phyloP scores from a whole-genome alignment of 2,888 invertebrate genomes.

The Chesias legatella region DNA sequence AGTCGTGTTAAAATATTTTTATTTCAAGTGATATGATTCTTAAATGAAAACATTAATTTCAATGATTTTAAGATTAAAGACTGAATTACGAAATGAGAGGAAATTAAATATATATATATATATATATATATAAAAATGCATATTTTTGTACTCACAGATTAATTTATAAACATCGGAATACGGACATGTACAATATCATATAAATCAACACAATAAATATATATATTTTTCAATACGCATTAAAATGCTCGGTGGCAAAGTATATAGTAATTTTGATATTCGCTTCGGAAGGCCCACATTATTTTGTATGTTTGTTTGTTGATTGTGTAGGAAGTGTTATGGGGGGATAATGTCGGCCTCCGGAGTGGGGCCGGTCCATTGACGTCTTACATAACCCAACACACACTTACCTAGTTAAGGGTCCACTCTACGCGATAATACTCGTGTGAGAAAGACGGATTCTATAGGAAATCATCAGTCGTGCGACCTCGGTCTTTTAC shows the following conservation, averaged over 20 bases:
- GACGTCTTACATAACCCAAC: too few relatives aligned
- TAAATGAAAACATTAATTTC: too few relatives aligned
- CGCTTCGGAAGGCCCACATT: slow-evolving; percentile 23
- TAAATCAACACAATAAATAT: slow-evolving; percentile 16
- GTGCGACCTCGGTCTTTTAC: too few relatives aligned
- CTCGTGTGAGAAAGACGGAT: too few relatives aligned
- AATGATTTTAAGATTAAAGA: background rate
- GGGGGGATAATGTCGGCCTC: slow-evolving; percentile 19
- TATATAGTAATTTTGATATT: slow-evolving; percentile 11
- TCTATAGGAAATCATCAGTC: too few relatives aligned
- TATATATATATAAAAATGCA: background rate
- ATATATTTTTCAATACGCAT: slow-evolving; percentile 21
- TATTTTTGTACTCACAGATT: slow-evolving; percentile 9
- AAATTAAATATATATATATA: background rate
- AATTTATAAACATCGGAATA: slow-evolving; percentile 17
- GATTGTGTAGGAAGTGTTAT: slow-evolving; percentile 16
- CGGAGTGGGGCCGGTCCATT: slow-evolving; percentile 13
- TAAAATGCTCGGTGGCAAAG: slow-evolving; percentile 9
- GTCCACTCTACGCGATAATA: too few relatives aligned
- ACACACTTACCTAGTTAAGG: too few relatives aligned
- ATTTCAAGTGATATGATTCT: too few relatives aligned
- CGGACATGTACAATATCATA: slow-evolving; percentile 22
- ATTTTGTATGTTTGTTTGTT: slow-evolving; percentile 19
- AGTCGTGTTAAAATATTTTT: too few relatives aligned
- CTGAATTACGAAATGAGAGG: slow-evolving; percentile 1